phyloP scores from a whole-genome alignment of 2,888 invertebrate species.

The Philereme transversata region DNA sequence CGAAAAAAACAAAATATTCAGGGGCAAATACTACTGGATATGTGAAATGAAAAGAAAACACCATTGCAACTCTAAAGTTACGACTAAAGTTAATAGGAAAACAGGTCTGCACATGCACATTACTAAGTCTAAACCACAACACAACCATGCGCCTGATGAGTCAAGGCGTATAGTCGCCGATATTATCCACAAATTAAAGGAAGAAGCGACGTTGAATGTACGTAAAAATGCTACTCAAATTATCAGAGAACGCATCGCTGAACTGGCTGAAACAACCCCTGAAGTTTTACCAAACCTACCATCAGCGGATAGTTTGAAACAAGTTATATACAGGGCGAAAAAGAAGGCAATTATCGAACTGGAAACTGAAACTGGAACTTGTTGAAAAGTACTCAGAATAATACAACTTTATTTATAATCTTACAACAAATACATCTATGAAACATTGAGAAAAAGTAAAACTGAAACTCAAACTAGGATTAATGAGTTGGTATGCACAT shows the following conservation, averaged over 20 bases:
- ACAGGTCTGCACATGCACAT: conserved; percentile 5
- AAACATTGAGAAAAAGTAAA: no score
- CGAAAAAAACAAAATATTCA: conserved; percentile 3
- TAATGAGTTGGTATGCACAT: no score
- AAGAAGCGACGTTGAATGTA: background rate
- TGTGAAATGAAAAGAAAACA: conserved; percentile 6
- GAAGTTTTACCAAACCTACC: conserved; percentile 4
- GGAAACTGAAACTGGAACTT: no score
- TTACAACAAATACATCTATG: no score
- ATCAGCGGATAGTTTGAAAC: background rate
- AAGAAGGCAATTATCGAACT: background rate
- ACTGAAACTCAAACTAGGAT: no score
- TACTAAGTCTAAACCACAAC: background rate
- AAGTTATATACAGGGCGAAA: background rate
- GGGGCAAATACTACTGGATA: conserved; percentile 5
- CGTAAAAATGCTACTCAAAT: background rate
- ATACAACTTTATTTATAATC: no score
- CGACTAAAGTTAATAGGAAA: conserved; percentile 2
- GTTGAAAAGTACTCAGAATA: no score
- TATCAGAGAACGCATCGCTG: background rate
- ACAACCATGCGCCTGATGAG: conserved; percentile 4
- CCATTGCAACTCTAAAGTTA: conserved; percentile 1
- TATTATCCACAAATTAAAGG: background rate
- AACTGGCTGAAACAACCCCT: background rate
- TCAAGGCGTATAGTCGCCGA: conserved; percentile 1